phyloP scores from a whole-genome alignment of 2,113 vertebrate species.

The Thamnaconus septentrionalis region DNA sequence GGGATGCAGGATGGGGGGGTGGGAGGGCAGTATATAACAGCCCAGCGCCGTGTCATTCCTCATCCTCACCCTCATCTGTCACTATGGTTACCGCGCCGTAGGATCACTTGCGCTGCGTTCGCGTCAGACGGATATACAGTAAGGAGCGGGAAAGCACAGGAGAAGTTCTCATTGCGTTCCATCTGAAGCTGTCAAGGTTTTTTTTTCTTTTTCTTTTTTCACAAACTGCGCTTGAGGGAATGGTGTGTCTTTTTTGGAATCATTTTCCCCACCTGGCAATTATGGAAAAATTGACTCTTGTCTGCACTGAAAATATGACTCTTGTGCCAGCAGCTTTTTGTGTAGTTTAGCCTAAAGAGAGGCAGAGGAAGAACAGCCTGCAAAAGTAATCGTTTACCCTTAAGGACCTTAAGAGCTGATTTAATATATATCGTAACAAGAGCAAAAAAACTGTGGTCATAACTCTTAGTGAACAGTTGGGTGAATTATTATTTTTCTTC shows the following conservation, averaged over 20 bases:
- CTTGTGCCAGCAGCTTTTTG: too few relatives aligned
- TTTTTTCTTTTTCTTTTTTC: background rate
- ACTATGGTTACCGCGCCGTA: constrained; percentile 28
- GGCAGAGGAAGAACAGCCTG: too few relatives aligned
- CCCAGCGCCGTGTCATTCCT: constrained; percentile 36
- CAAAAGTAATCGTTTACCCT: too few relatives aligned
- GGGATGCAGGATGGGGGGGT: background rate
- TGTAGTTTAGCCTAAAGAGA: too few relatives aligned
- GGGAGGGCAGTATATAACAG: constrained; percentile 38
- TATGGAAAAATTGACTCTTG: background rate
- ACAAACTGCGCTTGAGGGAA: background rate
- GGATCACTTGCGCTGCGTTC: constrained; percentile 45
- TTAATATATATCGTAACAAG: too few relatives aligned
- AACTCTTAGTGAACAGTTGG: too few relatives aligned
- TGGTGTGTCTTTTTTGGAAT: too few relatives aligned
- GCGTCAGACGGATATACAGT: constrained; percentile 26
- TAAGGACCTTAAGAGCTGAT: too few relatives aligned
- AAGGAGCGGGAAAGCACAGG: background rate
- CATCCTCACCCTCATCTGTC: constrained; percentile 41
- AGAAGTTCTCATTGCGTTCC: background rate
- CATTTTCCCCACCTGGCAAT: too few relatives aligned
- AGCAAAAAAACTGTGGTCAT: too few relatives aligned
- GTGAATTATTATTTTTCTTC: too few relatives aligned
- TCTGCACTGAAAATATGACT: too few relatives aligned
- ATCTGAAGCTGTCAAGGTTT: background rate